A percentile compares a stretch with the other conserved stretches of the same genome.
phyloP scores from a whole-genome alignment of 2,113 vertebrate genomes.

The Mustelus asterias region DNA sequence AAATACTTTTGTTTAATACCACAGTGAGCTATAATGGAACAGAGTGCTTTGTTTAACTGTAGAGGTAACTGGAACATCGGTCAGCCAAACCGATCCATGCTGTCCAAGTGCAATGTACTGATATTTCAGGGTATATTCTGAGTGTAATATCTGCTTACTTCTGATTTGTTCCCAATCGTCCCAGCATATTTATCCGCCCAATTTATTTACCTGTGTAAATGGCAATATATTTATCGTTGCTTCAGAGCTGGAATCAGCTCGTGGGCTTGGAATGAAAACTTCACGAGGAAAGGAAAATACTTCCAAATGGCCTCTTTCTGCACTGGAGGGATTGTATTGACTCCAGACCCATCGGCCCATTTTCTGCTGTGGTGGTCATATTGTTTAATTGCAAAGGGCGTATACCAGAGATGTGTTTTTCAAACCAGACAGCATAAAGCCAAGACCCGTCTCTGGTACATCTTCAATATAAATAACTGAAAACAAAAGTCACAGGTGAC shows the following conservation, averaged over 20 bases:
- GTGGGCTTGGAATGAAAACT: background rate
- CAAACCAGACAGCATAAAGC: background rate
- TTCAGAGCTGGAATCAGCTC: background rate
- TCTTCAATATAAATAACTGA: background rate
- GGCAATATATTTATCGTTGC: background rate
- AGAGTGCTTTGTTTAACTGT: background rate
- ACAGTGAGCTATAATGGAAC: background rate
- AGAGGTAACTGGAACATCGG: background rate
- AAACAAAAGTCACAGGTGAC: background rate
- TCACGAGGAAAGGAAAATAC: background rate
- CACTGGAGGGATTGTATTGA: no score
- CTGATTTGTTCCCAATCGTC: background rate
- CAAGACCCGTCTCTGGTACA: background rate
- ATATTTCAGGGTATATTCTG: background rate
- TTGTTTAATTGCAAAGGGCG: background rate
- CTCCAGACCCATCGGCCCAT: background rate
- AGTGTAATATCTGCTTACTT: background rate
- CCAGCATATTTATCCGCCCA: background rate
- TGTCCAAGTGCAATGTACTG: background rate
- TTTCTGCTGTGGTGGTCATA: background rate
- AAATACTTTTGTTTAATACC: no score
- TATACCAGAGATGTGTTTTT: background rate
- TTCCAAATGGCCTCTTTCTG: background rate
- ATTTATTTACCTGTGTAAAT: background rate
- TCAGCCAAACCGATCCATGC: background rate